phyloP scores from a whole-genome alignment of 2,888 invertebrate species.

The Dyspetes luteomarginatus region DNA sequence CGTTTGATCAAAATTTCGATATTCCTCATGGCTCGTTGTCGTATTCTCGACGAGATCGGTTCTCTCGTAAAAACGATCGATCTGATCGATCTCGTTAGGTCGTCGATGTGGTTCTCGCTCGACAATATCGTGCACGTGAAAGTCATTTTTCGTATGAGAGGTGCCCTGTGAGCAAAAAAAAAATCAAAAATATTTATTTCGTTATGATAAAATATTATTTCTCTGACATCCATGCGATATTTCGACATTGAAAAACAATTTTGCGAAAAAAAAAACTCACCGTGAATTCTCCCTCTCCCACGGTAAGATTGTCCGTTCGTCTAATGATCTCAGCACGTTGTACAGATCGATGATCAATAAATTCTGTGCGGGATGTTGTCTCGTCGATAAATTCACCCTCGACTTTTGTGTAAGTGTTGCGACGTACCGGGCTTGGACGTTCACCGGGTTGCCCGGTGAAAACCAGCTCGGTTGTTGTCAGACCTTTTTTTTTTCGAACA shows the following conservation, averaged over 20 bases:
- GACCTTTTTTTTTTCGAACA: conserved; percentile 83
- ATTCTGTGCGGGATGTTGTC: conserved; percentile 88
- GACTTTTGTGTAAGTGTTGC: conserved; percentile 91
- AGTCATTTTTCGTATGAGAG: conserved; percentile 81
- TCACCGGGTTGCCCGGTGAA: conserved; percentile 89
- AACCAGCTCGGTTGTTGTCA: conserved; percentile 88
- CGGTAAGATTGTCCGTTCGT: conserved; percentile 87
- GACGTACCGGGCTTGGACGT: conserved; percentile 87
- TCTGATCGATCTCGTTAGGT: conserved; percentile 88
- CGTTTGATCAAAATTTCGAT: conserved; percentile 86
- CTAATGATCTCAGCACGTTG: conserved; percentile 87
- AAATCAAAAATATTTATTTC: conserved; percentile 27
- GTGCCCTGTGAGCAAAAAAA: conserved; percentile 80
- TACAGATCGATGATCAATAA: conserved; percentile 86
- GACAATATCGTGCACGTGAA: conserved; percentile 75
- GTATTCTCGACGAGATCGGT: conserved; percentile 86
- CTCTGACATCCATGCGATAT: too few relatives aligned
- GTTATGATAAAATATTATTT: neutral
- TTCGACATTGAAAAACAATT: too few relatives aligned
- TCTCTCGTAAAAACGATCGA: conserved; percentile 76
- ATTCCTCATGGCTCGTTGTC: conserved; percentile 89
- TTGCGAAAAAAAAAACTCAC: too few relatives aligned
- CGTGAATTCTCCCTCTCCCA: conserved; percentile 86
- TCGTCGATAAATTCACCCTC: conserved; percentile 90
- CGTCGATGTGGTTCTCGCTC: conserved; percentile 84